Evolutionary conservation across 2,888 invertebrate genomes (phyloP), one percentile per base, ranked within the genome.

Genomic region (Meloe dianella): DNA sequence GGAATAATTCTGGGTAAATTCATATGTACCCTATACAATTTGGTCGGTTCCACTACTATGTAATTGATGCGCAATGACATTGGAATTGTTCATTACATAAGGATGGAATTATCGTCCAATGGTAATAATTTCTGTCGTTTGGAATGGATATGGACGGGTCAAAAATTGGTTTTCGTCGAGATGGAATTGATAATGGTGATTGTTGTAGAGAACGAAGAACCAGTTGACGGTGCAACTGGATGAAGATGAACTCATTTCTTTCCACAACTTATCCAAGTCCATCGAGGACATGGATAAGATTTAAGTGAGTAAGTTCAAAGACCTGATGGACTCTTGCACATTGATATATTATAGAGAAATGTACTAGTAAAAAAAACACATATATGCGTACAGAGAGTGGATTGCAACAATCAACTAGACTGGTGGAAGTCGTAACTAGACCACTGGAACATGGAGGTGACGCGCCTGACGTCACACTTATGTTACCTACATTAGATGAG

Each of bases 401-500:
- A 76, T 71, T 69, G 73, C 73, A 74, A 72, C 70, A 70, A 72
- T 71, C 69, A 68, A 75, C 74, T 77, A 78, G 79, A 78, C 77
- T 78, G 76, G 73, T 74, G 72, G 60, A 73, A 75, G 70, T 70
- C 22, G 74, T 77, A 78, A 80, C 83, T 82, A 82, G 83, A 83
- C 83, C 83, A 82, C 82, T 79, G 79, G 83, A 82, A 80, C 81
- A 82, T 82, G 79, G 78, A 82, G 82, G 82, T 82, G 82, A 83
- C 82, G 81, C 78, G 76, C 73, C 76, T 83, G 83, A 83, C 83
- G 83, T 83, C 83, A 82, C 80, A 73, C 75, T 78, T 74, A 77
- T 79, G 81, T 83, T 83, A 83, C 83, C 83, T 81, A 81, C 80
- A 81, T 81, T 79, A 75, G 78, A 75, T 70, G 67, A 63, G 73